Base-by-base conservation (phyloP, 2,888 invertebrate species). In the Standfussiana lucernea region DNA sequence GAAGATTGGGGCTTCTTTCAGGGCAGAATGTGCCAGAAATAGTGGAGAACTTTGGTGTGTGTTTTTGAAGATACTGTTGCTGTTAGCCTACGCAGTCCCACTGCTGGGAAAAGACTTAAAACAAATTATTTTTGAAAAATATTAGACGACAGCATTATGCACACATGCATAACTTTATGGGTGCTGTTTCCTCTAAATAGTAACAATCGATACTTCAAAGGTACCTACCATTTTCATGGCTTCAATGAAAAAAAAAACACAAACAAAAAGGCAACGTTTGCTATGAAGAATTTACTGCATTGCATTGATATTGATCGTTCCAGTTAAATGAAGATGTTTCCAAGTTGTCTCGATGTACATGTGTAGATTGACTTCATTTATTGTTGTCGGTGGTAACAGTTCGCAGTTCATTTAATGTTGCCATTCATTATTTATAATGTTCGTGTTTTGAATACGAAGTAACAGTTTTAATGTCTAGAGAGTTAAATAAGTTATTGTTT, bases 371-470 rank as follows among this genome's bases (percentile, higher is more conserved):
- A 45, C 42, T 71, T 69, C 47, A 42, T 59, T 62, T 18, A 15
- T 15, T 56, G 40, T 66, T 75, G 42, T 65, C 13, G 5, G 5
- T 35, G 40, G 8, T 56, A 37, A 37, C 24, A 21, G 13, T 21
- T 3, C 21, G 47, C 42, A 45, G 15, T 66, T 65, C 35, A 61
- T 61, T 75, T 61, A 64, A 79, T 73, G 24, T 64, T 28, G n/a
- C 37, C 64, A 21, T 37, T 71, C 32, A 42, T 73, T 75, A 37
- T 71, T 75, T 66, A 65, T n/a, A 59, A 40, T 66, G 50, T 75
- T 56, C 85, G 81, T 84, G 85, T 72, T 73, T 71, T 24, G 84
- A 84, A 84, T 84, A 77, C 75, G 21, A 18, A 72, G 42, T 28
- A 67, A 50, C n/a, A 42, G 11, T 65, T 71, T 21, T 62, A 66